Conservation (phyloP, 1,140 invertebrate genomes). For the Dolichoris vasculosae region DNA sequence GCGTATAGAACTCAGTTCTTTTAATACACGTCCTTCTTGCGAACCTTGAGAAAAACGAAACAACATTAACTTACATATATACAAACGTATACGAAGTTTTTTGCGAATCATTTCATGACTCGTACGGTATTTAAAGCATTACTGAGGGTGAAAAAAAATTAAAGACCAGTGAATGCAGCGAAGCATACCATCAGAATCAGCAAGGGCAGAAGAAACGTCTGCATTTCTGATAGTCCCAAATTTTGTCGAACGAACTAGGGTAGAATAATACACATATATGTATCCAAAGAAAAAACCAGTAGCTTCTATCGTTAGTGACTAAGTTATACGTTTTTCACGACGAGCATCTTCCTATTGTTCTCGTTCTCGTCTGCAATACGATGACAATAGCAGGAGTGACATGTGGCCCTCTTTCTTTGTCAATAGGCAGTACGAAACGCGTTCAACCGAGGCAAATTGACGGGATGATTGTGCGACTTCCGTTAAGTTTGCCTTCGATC, state of each 20-base stretch:
- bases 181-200: background rate
- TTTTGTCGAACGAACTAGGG: conserved; percentile 21
- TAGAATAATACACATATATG: background rate
- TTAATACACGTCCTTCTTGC: background rate
- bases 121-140: background rate
- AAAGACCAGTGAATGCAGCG: background rate
- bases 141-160: background rate
- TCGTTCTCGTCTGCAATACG: background rate
- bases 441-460: conserved; percentile 50
- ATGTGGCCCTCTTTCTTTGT: background rate
- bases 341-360: conserved; percentile 4
- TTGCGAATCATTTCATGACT: background rate
- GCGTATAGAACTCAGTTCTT: background rate
- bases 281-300: background rate
- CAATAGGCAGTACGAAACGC: conserved; percentile 1
- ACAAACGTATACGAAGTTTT: background rate
- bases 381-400: conserved; percentile 5
- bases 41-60: no score
- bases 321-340: conserved; percentile 16
- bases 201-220: background rate
- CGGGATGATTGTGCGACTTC: conserved; percentile 46
- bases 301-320: background rate
- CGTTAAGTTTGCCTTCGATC: conserved; percentile 19
- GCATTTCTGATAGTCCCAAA: conserved; percentile 41
- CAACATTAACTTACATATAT: background rate